These are phyloP conservation scores for Distichodus sexfasciatus DNA, from an alignment of 2,797 vertebrate species.

Conservation along the genomic window DNA sequence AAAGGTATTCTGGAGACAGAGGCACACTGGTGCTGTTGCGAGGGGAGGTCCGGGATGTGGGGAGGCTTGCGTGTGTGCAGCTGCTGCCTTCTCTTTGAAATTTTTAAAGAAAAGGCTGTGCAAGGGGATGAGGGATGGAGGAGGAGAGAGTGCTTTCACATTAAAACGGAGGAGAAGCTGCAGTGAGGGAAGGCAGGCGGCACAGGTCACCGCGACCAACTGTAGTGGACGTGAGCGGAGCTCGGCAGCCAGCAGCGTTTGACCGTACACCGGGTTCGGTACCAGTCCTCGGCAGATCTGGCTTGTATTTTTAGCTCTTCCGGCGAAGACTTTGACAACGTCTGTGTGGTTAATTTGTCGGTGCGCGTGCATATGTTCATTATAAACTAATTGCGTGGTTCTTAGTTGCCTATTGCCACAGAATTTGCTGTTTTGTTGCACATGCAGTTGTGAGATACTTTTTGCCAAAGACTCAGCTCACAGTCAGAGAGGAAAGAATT, in stretches of 20 bases:
- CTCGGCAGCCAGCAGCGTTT: neutral
- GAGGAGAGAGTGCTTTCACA: neutral
- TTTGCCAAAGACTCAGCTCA: no score
- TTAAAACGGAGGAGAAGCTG: neutral
- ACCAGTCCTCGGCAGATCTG: neutral
- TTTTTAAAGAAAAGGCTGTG: neutral
- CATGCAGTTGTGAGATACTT: no score
- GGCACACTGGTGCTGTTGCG: neutral
- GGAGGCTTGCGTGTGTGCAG: neutral
- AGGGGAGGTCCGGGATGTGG: neutral
- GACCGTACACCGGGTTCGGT: neutral
- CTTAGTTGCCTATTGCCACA: neutral
- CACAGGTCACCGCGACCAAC: slow-evolving; percentile 22
- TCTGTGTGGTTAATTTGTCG: neutral
- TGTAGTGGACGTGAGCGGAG: neutral
- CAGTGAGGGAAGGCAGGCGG: neutral
- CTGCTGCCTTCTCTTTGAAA: neutral
- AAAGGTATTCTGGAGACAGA: neutral
- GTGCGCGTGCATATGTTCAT: neutral
- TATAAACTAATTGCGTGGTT: neutral
- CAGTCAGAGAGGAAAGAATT: neutral
- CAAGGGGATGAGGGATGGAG: neutral
- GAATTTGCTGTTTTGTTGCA: no score
- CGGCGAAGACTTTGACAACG: neutral
- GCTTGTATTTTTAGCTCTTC: neutral